phyloP scores from a whole-genome alignment of 2,113 vertebrate genomes.

The Dryoscopus gambensis region DNA sequence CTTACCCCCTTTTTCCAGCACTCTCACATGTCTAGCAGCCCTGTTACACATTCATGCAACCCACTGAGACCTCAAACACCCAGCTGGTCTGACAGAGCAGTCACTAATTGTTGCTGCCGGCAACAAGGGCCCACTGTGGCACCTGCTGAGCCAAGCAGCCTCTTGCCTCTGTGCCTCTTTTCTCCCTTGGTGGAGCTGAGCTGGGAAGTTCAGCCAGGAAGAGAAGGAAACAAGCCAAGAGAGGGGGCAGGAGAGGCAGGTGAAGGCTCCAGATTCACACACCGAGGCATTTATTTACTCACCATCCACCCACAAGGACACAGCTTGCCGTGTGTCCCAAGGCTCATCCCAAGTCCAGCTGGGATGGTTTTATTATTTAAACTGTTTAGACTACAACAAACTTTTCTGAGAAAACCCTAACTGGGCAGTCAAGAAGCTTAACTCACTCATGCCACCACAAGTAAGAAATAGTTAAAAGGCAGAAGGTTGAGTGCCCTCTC shows the following conservation, averaged over 20 bases:
- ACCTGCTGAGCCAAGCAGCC: neutral
- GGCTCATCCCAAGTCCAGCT: neutral
- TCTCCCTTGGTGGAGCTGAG: neutral
- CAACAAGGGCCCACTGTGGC: neutral
- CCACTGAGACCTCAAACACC: neutral
- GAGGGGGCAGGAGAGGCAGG: neutral
- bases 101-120: conserved; percentile 13
- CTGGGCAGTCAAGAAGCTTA: neutral
- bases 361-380: neutral
- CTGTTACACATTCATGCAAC: neutral
- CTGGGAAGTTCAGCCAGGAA: neutral
- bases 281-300: neutral
- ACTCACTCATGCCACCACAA: neutral
- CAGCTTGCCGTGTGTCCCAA: neutral
- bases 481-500: neutral
- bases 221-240: neutral
- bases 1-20: neutral
- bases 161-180: neutral
- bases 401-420: neutral
- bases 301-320: neutral
- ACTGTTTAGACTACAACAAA: neutral
- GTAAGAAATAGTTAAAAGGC: neutral
- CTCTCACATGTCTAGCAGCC: neutral
- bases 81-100: neutral
- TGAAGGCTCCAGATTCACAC: neutral